Evolutionary conservation across 2,888 invertebrate species (phyloP).

Genomic region (Eupithecia vulgata): DNA sequence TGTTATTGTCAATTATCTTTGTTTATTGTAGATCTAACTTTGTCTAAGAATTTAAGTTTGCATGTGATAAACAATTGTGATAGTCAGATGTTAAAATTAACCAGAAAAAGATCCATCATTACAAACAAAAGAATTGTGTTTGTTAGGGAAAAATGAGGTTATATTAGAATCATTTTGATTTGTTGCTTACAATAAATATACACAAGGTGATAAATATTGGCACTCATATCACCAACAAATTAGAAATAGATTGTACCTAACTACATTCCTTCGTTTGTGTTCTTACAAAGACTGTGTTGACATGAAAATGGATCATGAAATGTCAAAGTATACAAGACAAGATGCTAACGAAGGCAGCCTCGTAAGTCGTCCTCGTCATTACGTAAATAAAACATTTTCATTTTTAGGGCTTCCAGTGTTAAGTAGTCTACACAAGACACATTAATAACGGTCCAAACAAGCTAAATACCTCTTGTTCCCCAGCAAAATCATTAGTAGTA

Average conservation of each 20-base stretch:
- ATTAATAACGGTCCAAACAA: constrained; percentile 51
- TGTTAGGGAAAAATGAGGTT: constrained; percentile 35
- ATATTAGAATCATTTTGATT: constrained; percentile 30
- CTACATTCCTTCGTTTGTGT: constrained; percentile 17
- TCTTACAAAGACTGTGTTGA: constrained; percentile 63
- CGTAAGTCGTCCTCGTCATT: constrained; percentile 65
- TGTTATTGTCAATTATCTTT: not conserved
- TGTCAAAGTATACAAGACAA: constrained; percentile 65
- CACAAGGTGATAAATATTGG: constrained; percentile 10
- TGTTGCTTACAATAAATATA: constrained; percentile 19
- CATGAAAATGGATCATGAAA: constrained; percentile 64
- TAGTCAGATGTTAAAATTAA: constrained; percentile 28
- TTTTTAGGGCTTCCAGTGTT: constrained; percentile 54
- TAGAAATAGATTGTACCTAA: constrained; percentile 17
- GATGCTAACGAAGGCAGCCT: constrained; percentile 52
- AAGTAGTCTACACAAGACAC: constrained; percentile 52
- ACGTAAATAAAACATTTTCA: constrained; percentile 78
- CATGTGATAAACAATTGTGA: constrained; percentile 4
- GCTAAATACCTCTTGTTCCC: constrained; percentile 76
- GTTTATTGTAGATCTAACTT: not conserved
- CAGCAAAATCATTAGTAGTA: constrained; percentile 76
- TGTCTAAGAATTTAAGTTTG: not conserved
- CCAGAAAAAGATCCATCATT: constrained; percentile 25
- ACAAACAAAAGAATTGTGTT: constrained; percentile 40
- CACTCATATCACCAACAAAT: constrained; percentile 8